Evolutionary conservation across 2,888 invertebrate species (phyloP).

Genomic region (Ditula angustiorana): DNA sequence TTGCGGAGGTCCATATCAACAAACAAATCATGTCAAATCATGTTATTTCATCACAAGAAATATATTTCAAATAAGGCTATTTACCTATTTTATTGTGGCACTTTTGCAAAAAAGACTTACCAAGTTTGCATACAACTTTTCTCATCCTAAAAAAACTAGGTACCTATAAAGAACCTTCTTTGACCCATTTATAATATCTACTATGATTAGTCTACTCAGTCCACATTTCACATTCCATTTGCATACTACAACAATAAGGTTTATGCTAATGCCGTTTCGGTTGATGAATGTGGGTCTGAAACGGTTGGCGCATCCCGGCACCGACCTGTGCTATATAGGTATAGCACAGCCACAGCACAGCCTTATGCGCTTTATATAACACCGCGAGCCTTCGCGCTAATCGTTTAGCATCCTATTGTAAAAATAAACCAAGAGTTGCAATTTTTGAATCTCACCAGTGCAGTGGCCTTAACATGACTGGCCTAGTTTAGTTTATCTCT

Average conservation of each 20-base stretch:
- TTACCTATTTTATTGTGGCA: too few species aligned
- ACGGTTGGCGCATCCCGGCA: constrained; percentile 26
- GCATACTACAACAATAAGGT: not conserved
- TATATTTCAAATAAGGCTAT: too few species aligned
- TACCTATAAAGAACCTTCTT: too few species aligned
- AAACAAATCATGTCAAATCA: too few species aligned
- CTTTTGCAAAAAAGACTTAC: too few species aligned
- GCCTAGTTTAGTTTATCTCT: too few species aligned
- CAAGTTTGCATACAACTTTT: too few species aligned
- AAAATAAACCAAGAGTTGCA: constrained; percentile 1
- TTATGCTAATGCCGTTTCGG: constrained; percentile 12
- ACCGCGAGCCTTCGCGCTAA: constrained; percentile 18
- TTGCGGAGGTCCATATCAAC: too few species aligned
- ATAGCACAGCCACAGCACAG: not conserved
- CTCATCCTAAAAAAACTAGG: too few species aligned
- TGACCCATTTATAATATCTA: not conserved
- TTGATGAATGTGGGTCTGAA: constrained; percentile 16
- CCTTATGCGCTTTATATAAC: not conserved
- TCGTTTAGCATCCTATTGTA: constrained; percentile 13
- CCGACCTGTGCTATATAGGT: constrained; percentile 1
- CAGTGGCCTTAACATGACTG: too few species aligned
- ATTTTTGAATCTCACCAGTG: too few species aligned
- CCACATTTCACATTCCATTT: not conserved
- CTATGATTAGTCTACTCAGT: not conserved
- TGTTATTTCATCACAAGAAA: too few species aligned